phyloP scores from a whole-genome alignment of 2,113 vertebrate species.

The Plecotus auritus region DNA sequence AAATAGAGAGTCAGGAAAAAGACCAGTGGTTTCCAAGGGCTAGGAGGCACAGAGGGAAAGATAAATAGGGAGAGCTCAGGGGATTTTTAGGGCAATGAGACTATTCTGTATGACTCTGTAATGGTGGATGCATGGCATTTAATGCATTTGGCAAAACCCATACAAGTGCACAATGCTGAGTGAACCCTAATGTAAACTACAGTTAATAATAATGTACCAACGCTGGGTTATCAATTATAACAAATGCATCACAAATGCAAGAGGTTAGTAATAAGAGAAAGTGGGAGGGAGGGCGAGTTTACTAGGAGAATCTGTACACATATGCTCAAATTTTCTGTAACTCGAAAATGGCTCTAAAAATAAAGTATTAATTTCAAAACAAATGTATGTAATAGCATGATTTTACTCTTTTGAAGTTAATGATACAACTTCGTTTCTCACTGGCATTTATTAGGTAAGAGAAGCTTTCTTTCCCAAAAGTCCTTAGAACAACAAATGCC shows the following conservation, averaged over 20 bases:
- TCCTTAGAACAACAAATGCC: not conserved
- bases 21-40: not conserved
- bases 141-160: not conserved
- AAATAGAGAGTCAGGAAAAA: not conserved
- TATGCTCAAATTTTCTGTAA: not conserved
- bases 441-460: not conserved
- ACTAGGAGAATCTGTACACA: not conserved
- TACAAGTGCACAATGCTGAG: not conserved
- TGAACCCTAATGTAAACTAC: not conserved
- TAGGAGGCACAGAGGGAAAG: not conserved
- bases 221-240: not conserved
- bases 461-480: not conserved
- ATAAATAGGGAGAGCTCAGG: not conserved
- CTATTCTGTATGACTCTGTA: not conserved
- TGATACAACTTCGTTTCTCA: not conserved
- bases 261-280: not conserved
- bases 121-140: not conserved
- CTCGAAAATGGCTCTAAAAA: not conserved
- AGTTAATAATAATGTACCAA: not conserved
- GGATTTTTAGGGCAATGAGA: not conserved
- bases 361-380: not conserved
- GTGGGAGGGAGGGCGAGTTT: accelerated
- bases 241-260: not conserved
- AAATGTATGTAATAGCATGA: not conserved
- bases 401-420: slow-evolving; percentile 1